Base-by-base conservation (phyloP, 2,113 vertebrate species). In the Pao palembangensis region DNA sequence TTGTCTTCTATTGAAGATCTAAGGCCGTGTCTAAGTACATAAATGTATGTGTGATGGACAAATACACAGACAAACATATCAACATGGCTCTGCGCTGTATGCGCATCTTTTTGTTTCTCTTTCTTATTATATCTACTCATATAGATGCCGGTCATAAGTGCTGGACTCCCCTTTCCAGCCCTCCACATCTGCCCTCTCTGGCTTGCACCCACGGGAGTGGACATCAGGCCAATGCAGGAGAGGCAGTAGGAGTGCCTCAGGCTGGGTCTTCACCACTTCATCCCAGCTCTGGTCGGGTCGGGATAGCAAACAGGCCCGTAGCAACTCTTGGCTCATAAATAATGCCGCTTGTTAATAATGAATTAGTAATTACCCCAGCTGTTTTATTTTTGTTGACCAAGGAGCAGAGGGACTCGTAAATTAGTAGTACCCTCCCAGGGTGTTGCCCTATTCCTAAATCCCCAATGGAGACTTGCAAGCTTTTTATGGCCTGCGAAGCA, bases 321-420 rank as follows among this genome's bases (percentile, higher is more conserved):
- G 73, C 69, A 68, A 81, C 86, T 82, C 61, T 49, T 43, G 51
- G 54, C 84, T 91, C 81, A 91, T 91, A 91, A 92, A 92, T 92
- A 90, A 90, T 91, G 85, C 75, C 65, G 46, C 78, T 72, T 85
- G 82, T 88, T 91, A 89, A 91, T 91, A 89, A 90, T 91, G 79
- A 91, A 91, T 92, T 87, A 86, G 83, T 91, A 89, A 91, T 90
- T 91, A 86, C 70, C 58, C 82, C 78, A 82, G 83, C 82, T 87
- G 83, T 86, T 88, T 81, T 82, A 80, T 86, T 88, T 81, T 82
- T 81, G 76, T 88, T 86, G 88, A 91, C 88, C 86, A 78, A 69
- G 75, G 77, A 81, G 79, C 58, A 81, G 58, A 83, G 76, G 64
- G 78, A 41, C 79, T 85, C 60, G 67, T 89, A 86, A 88, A 88